A percentile compares a stretch with the other conserved stretches of the same genome.
phyloP scores from a whole-genome alignment of 2,888 invertebrate genomes.

The Heliconius aoede region DNA sequence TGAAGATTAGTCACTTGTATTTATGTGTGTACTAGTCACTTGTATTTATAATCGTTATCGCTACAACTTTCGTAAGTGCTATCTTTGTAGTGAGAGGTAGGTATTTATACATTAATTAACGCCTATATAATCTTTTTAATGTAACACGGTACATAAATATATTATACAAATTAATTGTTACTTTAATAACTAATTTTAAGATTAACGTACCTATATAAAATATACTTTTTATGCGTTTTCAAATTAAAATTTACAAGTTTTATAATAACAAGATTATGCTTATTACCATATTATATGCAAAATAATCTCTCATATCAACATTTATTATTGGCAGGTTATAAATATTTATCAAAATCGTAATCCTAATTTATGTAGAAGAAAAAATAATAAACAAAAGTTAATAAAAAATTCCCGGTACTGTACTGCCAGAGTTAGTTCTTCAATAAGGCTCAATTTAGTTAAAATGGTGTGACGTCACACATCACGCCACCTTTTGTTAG shows the following conservation, averaged over 20 bases:
- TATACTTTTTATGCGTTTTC: background rate
- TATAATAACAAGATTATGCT: background rate
- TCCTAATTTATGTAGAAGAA: slow-evolving; percentile 22
- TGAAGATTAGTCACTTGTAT: slow-evolving; percentile 3
- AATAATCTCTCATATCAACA: background rate
- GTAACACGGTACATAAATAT: background rate
- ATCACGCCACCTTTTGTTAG: slow-evolving; percentile 83
- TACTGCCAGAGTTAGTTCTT: slow-evolving; percentile 45
- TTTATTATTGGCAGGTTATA: slow-evolving; percentile 22
- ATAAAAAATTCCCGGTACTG: slow-evolving; percentile 31
- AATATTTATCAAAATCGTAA: slow-evolving; percentile 19
- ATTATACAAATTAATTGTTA: background rate
- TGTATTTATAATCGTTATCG: slow-evolving; percentile 34
- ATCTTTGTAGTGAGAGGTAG: slow-evolving; percentile 42
- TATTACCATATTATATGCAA: background rate
- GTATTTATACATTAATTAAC: slow-evolving; percentile 32
- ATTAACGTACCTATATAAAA: background rate
- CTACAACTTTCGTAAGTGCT: slow-evolving; percentile 36
- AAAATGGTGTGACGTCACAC: slow-evolving; percentile 81
- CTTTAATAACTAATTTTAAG: background rate
- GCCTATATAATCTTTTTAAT: background rate
- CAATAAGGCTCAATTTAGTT: slow-evolving; percentile 69
- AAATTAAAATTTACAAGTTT: background rate
- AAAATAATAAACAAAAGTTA: slow-evolving; percentile 32
- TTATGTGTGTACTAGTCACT: slow-evolving; percentile 19